Evolutionary conservation across 2,888 invertebrate genomes (phyloP), one percentile per base, ranked within the genome.

Genomic region (Lochmaea capreae): DNA sequence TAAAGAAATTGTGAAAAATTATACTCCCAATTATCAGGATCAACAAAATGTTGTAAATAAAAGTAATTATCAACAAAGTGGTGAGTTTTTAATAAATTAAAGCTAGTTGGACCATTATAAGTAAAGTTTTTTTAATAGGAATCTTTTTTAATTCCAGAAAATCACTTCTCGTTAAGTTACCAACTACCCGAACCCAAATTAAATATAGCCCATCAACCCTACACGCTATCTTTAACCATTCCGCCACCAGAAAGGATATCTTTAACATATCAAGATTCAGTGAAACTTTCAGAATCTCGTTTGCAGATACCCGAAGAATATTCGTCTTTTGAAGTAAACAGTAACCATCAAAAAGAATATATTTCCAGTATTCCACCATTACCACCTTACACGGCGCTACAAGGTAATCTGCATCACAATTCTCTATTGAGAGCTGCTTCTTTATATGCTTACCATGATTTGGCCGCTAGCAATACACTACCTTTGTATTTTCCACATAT

Each of bases 311-410:
- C 52, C 33, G 68, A 67, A 5, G 71, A 69, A 10, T 68, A 58
- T 54, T 22, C 74, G 22, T 42, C 65, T 10, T 22, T 52, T 12
- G 61, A 71, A 14, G 67, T 57, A 12, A 69, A 52, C 33, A 54
- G 26, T 11, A 63, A 70, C 49, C 54, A 72, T 66, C 72, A 74
- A 39, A 62, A 49, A 49, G 76, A 76, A 8, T 78, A 65, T 66
- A 43, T 59, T 9, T 67, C 71, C 11, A 67, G 58, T 59, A 46
- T 78, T 39, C 66, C 72, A 33, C 49, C 83, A 12, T 76, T 86
- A 70, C 86, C 86, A 11, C 83, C 86, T 10, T 86, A 85, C 68
- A 83, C 83, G 14, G 78, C 84, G 5, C 75, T 86, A n/a, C 83
- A 84, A 39, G 83, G 81, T 12, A 84, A 81, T 73, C 73, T 84